A percentile compares a stretch with the other conserved stretches of the same genome.
These are phyloP conservation scores for Lamellibrachia columna DNA, from an alignment of 2,888 invertebrate species.

Conservation along the genomic window DNA sequence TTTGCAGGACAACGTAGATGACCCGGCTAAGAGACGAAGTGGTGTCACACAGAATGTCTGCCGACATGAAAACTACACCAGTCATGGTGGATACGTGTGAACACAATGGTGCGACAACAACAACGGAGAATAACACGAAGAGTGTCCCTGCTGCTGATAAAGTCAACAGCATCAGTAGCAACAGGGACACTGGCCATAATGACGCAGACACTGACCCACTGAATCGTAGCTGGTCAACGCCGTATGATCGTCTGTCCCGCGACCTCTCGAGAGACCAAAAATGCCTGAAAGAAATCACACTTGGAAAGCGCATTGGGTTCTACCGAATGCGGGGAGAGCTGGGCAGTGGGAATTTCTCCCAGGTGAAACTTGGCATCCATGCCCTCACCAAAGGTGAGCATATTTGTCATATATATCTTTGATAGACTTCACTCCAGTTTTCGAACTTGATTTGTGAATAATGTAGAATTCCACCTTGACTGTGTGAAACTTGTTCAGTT, in stretches of 20 bases:
- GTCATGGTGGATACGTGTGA: neutral
- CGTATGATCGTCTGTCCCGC: constrained; percentile 57
- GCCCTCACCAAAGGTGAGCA: constrained; percentile 76
- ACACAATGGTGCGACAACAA: neutral
- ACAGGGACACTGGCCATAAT: neutral
- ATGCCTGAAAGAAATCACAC: constrained; percentile 72
- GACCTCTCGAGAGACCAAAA: constrained; percentile 60
- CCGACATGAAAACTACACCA: neutral
- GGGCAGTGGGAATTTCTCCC: constrained; percentile 82
- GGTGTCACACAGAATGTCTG: constrained; percentile 12
- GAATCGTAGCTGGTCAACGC: constrained; percentile 39
- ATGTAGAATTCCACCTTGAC: no score
- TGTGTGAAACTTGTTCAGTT: no score
- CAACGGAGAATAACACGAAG: neutral
- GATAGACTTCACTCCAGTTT: no score
- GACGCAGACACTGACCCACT: neutral
- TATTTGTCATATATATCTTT: neutral
- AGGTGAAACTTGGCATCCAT: constrained; percentile 80
- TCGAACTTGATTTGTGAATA: no score
- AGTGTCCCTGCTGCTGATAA: neutral
- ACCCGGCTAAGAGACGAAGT: neutral
- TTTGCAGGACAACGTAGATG: neutral
- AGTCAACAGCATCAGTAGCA: neutral
- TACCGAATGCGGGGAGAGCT: constrained; percentile 80
- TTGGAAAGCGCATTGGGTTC: constrained; percentile 79